A percentile compares a stretch with the other conserved stretches of the same genome.
Conservation (phyloP, 2,113 vertebrate genomes). For the Upupa epops region DNA sequence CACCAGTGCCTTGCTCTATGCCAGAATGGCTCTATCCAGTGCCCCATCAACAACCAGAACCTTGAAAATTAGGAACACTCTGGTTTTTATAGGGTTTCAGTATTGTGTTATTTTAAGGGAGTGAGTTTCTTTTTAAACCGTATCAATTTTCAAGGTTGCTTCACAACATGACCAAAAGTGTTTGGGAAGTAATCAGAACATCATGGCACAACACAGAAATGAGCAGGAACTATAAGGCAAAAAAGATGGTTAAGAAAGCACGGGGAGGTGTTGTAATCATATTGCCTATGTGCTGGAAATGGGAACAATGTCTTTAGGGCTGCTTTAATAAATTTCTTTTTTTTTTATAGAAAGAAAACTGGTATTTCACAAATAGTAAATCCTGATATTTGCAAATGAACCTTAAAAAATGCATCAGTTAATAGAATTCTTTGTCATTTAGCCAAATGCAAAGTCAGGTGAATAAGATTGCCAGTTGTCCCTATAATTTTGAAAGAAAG, state of each 20-base stretch:
- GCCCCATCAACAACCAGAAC: rapidly evolving
- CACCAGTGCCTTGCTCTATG: not conserved
- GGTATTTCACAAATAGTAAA: constrained; percentile 59
- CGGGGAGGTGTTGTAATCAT: not conserved
- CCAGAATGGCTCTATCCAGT: not conserved
- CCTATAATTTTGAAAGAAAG: constrained; percentile 46
- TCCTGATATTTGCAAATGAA: constrained; percentile 42
- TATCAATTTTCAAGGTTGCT: not conserved
- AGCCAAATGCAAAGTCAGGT: constrained; percentile 65
- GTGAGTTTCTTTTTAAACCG: not conserved
- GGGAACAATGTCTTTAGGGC: not conserved
- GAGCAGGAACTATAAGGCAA: not conserved
- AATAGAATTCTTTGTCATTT: constrained; percentile 57
- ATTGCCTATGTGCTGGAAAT: not conserved
- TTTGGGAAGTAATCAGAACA: not conserved
- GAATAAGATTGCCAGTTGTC: constrained; percentile 58
- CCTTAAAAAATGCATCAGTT: constrained; percentile 11
- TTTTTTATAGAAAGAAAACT: constrained; percentile 51
- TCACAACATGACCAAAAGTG: not conserved
- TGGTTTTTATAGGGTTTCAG: not conserved
- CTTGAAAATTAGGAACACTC: not conserved
- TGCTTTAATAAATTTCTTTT: not conserved
- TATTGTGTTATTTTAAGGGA: not conserved
- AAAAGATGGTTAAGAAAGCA: not conserved
- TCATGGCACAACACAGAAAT: not conserved